These are phyloP conservation scores for Andrena hattorfiana DNA, from an alignment of 2,888 invertebrate species.

Conservation along the genomic window DNA sequence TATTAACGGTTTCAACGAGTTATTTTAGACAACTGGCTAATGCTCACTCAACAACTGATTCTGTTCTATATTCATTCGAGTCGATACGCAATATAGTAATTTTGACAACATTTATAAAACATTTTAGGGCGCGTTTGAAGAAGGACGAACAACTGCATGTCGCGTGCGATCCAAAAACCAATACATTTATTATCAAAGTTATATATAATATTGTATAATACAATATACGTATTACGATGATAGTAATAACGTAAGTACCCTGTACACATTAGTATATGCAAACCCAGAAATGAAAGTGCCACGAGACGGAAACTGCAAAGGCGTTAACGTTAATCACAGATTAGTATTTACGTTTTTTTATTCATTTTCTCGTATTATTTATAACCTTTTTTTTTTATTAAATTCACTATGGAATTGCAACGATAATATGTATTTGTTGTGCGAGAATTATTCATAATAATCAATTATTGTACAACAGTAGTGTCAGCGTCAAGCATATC, in stretches of 20 bases:
- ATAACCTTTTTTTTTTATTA: constrained; percentile 7
- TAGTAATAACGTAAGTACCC: constrained; percentile 43
- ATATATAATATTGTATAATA: constrained; percentile 58
- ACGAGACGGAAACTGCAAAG: constrained; percentile 24
- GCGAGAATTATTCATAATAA: constrained; percentile 8
- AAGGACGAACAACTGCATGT: constrained; percentile 64
- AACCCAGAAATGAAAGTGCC: constrained; percentile 34
- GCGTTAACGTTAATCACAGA: constrained; percentile 47
- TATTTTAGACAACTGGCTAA: constrained; percentile 1
- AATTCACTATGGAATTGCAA: not conserved
- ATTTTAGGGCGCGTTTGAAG: constrained; percentile 44
- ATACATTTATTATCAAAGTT: constrained; percentile 68
- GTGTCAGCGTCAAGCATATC: not conserved
- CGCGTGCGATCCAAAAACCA: constrained; percentile 68
- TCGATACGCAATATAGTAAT: not conserved
- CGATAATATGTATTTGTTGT: not conserved
- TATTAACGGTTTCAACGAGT: not conserved
- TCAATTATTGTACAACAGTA: not conserved
- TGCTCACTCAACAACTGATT: constrained; percentile 11
- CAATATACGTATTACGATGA: constrained; percentile 50
- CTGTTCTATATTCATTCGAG: not conserved
- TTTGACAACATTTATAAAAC: not conserved
- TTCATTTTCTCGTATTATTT: constrained; percentile 31
- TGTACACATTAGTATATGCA: constrained; percentile 54
- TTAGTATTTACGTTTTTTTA: constrained; percentile 37